phyloP scores from a whole-genome alignment of 1,140 invertebrate species.

The Xylocopa sonorina region DNA sequence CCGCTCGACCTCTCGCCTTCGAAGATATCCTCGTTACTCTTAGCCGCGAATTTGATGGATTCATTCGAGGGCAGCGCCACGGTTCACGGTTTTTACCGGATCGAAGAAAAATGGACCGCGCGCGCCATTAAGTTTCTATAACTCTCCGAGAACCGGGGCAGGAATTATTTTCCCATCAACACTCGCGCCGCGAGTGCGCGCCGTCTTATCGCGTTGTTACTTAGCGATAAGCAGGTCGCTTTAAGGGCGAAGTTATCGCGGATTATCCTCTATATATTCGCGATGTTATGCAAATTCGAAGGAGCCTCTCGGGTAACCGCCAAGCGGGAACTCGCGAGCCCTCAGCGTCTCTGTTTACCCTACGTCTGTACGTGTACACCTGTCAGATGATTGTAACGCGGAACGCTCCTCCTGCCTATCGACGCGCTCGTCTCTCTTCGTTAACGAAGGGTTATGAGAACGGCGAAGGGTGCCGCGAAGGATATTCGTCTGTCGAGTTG shows the following conservation, averaged over 20 bases:
- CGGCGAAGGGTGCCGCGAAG: no score
- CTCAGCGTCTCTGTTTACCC: constrained; percentile 34
- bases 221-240: constrained; percentile 58
- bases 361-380: not conserved
- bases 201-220: constrained; percentile 61
- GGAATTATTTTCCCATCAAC: constrained; percentile 34
- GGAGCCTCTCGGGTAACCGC: constrained; percentile 48
- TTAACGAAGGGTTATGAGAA: not conserved
- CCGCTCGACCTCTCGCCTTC: no score
- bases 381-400: constrained; percentile 1
- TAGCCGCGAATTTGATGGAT: not conserved
- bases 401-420: constrained; percentile 17
- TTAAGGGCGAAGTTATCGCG: constrained; percentile 53
- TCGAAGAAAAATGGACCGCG: not conserved
- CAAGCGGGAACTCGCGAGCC: constrained; percentile 34
- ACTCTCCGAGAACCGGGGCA: not conserved
- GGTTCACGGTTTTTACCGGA: not conserved
- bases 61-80: not conserved
- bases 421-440: not conserved
- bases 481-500: not conserved
- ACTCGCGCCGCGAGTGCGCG: not conserved
- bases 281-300: constrained; percentile 65
- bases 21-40: not conserved
- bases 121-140: not conserved
- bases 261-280: constrained; percentile 65